Evolutionary conservation across 2,797 vertebrate genomes (phyloP).

Genomic region (Myotis findleyi): DNA sequence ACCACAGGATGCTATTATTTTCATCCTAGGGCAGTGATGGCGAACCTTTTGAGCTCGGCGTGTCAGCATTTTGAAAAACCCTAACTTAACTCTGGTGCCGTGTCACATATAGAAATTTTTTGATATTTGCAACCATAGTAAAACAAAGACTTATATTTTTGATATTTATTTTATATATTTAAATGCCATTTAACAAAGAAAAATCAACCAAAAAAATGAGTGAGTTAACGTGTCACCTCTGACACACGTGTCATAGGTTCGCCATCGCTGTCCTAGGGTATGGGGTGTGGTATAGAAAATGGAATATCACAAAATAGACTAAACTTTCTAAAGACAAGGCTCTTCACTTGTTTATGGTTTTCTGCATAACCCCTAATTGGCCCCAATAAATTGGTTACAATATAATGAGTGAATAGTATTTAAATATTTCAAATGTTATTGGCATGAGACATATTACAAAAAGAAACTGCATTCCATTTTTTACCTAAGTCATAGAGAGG

Average conservation of each 20-base stretch:
- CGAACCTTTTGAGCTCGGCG: too few relatives aligned
- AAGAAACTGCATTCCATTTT: not conserved
- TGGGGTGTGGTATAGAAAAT: not conserved
- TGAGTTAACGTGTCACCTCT: too few relatives aligned
- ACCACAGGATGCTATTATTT: not conserved
- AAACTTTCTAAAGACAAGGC: not conserved
- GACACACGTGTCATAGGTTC: too few relatives aligned
- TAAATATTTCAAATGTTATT: constrained; percentile 22
- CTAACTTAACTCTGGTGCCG: too few relatives aligned
- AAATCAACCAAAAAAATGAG: too few relatives aligned
- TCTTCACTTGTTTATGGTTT: constrained; percentile 17
- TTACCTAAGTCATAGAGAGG: not conserved
- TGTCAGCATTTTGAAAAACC: too few relatives aligned
- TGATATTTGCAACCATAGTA: too few relatives aligned
- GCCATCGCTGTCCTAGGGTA: too few relatives aligned
- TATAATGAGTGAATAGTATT: not conserved
- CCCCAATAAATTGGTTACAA: constrained; percentile 21
- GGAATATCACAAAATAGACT: not conserved
- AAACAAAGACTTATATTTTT: too few relatives aligned
- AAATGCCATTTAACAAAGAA: too few relatives aligned
- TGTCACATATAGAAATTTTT: too few relatives aligned
- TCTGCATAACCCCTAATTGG: not conserved
- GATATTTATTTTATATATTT: too few relatives aligned
- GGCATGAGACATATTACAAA: not conserved
- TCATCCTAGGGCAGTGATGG: not conserved